phyloP scores from a whole-genome alignment of 2,888 invertebrate species.

The Heteropelma amictum region DNA sequence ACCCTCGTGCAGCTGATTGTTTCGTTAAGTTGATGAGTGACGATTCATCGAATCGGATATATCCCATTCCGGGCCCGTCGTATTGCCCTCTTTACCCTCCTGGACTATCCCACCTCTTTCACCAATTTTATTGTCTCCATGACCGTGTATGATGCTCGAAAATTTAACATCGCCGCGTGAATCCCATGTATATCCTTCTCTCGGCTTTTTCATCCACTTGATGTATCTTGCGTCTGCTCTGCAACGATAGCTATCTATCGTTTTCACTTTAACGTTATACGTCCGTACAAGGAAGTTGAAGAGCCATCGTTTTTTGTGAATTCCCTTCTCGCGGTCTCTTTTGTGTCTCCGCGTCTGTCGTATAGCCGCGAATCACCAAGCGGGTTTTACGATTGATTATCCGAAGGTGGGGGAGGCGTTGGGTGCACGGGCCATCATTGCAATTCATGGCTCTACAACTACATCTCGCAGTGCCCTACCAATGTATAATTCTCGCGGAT shows the following conservation, averaged over 20 bases:
- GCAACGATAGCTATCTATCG: neutral
- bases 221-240: neutral
- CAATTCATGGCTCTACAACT: conserved; percentile 76
- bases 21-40: conserved; percentile 6
- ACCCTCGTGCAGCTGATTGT: conserved; percentile 21
- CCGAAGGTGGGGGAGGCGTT: conserved; percentile 69
- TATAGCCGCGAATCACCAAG: conserved; percentile 69
- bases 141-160: conserved; percentile 55
- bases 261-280: neutral
- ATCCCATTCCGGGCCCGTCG: conserved; percentile 40
- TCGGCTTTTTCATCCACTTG: conserved; percentile 4
- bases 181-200: conserved; percentile 41
- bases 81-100: neutral
- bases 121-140: conserved; percentile 60
- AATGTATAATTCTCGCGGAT: conserved; percentile 75
- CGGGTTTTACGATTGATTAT: conserved; percentile 78
- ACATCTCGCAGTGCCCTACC: conserved; percentile 72
- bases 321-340: conserved; percentile 58
- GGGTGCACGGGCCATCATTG: conserved; percentile 76
- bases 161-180: conserved; percentile 40
- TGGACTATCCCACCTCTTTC: conserved; percentile 59
- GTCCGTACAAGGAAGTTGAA: neutral
- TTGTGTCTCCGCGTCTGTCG: conserved; percentile 55
- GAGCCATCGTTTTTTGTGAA: conserved; percentile 34
- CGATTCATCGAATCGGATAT: conserved; percentile 5